Percentiles rank a stretch among this genome's conserved stretches.
These are phyloP conservation scores for Sebastiscus albofasciatus DNA, from an alignment of 2,797 vertebrate species.

Conservation along the genomic window DNA sequence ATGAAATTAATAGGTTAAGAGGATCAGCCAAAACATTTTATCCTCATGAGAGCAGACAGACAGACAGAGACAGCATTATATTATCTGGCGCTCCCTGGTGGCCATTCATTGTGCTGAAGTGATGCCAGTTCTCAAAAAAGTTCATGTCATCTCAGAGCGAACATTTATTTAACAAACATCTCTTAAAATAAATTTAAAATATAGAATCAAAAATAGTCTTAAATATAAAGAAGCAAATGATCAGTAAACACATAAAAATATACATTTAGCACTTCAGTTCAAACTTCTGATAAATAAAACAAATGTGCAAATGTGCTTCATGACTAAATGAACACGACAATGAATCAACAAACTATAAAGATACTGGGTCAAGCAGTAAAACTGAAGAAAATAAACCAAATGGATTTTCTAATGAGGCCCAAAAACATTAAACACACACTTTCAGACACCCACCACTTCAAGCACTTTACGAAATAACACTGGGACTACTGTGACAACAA, in stretches of 20 bases:
- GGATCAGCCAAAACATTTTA: background rate
- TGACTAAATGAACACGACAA: background rate
- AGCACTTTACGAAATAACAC: background rate
- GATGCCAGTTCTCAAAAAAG: background rate
- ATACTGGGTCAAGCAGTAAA: background rate
- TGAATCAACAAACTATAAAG: background rate
- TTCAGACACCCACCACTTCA: background rate
- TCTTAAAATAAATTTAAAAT: background rate
- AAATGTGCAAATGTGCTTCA: constrained; percentile 10
- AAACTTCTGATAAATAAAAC: constrained; percentile 2
- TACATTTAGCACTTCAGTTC: background rate
- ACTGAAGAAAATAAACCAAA: background rate
- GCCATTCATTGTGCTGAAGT: too few relatives aligned
- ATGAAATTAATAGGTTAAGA: background rate
- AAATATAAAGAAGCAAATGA: constrained; percentile 4
- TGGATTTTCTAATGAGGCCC: background rate
- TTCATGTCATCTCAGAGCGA: background rate
- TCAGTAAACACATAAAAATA: background rate
- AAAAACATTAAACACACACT: background rate
- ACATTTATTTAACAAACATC: constrained; percentile 24
- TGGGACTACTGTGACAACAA: too few relatives aligned
- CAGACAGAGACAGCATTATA: background rate
- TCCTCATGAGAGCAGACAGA: background rate
- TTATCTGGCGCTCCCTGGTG: background rate
- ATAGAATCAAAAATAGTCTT: constrained; percentile 2